Evolutionary conservation across 1,140 invertebrate genomes (phyloP).

Genomic region (Aphelenchoides fujianensis): DNA sequence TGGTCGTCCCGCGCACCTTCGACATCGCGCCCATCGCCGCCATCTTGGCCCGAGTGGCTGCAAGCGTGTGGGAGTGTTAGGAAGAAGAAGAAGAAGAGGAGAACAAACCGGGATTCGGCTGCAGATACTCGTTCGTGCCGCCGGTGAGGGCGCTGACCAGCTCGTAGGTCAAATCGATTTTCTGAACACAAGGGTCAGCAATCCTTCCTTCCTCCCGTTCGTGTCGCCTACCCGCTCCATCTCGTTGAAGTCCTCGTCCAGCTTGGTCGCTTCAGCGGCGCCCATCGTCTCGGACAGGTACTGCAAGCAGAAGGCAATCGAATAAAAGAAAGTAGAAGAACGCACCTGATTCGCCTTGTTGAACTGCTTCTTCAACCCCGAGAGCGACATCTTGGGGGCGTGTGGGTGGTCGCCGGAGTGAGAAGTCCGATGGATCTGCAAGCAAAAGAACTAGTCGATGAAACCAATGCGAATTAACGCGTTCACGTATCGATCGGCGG

Average conservation of each 20-base stretch:
- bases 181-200: slow-evolving; percentile 38
- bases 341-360: slow-evolving; percentile 61
- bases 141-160: slow-evolving; percentile 51
- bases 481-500: no score
- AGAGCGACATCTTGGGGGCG: slow-evolving; percentile 56
- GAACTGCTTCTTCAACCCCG: slow-evolving; percentile 59
- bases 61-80: slow-evolving; percentile 13
- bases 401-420: no score
- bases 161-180: slow-evolving; percentile 60
- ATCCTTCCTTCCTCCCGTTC: not conserved
- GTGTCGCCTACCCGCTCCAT: slow-evolving; percentile 86
- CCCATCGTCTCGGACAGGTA: slow-evolving; percentile 99
- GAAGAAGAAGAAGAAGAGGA: slow-evolving; percentile 13
- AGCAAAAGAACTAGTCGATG: no score
- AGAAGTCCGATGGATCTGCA: no score
- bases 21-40: slow-evolving; percentile 70
- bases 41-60: slow-evolving; percentile 85
- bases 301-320: slow-evolving; percentile 70
- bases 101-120: slow-evolving; percentile 81
- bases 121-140: slow-evolving; percentile 90
- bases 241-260: slow-evolving; percentile 95
- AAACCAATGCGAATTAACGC: no score
- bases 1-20: slow-evolving; percentile 69
- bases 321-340: not conserved
- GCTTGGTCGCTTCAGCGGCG: slow-evolving; percentile 95